A percentile compares a stretch with the other conserved stretches of the same genome.
phyloP scores from a whole-genome alignment of 2,797 vertebrate species.

The Monodelphis domestica region DNA sequence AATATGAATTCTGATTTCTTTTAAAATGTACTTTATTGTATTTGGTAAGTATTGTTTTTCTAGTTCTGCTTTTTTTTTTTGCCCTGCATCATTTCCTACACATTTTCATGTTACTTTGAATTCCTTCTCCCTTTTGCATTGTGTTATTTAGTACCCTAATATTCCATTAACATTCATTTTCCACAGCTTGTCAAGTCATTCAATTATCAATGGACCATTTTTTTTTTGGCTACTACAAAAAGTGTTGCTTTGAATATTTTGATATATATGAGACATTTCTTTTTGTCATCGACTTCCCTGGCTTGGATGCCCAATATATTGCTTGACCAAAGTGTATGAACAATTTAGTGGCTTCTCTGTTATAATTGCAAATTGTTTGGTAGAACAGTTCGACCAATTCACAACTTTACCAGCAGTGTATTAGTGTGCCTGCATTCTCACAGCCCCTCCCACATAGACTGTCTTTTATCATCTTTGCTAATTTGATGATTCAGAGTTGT shows the following conservation, averaged over 20 bases:
- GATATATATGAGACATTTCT: not conserved
- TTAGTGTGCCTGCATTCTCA: not conserved
- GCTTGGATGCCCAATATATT: not conserved
- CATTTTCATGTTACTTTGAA: not conserved
- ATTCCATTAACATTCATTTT: not conserved
- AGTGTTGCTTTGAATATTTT: not conserved
- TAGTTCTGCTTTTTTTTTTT: not conserved
- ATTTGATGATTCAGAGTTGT: not conserved
- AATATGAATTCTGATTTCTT: not conserved
- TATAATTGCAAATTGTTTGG: not conserved
- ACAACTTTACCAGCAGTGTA: not conserved
- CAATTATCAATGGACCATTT: not conserved
- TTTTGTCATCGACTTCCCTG: not conserved
- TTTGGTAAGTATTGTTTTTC: not conserved
- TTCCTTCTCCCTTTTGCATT: not conserved
- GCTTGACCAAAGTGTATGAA: not conserved
- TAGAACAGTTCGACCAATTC: not conserved
- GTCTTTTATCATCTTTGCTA: not conserved
- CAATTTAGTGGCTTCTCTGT: not conserved
- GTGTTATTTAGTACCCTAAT: not conserved
- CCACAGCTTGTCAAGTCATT: not conserved
- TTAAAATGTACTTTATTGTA: not conserved
- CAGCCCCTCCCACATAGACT: not conserved
- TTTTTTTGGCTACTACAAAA: not conserved
- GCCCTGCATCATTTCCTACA: too few species aligned